Evolutionary conservation across 2,888 invertebrate species (phyloP), one percentile per base, ranked within the genome.

Genomic region (Nebria brevicollis): DNA sequence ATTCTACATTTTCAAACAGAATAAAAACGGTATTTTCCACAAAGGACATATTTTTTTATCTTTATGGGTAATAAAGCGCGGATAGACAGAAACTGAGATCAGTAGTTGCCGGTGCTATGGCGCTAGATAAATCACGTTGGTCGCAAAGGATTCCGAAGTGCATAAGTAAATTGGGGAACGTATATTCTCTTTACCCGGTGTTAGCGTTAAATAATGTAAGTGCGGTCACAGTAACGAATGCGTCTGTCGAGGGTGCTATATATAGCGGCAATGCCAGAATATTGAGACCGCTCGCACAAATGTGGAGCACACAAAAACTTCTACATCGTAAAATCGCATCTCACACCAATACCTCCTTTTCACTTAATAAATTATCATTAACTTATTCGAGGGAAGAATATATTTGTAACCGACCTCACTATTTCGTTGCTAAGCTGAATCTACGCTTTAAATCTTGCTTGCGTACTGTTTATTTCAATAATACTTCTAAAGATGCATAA

Each of bases 41-140:
- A 72, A 72, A 73, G 73, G 42, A 78, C 78, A 78, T 65, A 78
- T 78, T 78, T 78, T 72, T 78, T 78, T 78, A 72, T 78, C 77
- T 73, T 25, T 70, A 25, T 34, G 70, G 11, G 15, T 6, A 73
- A 41, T 15, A 72, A 73, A 43, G 65, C 66, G 72, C 73, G 73
- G 64, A 73, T 25, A 54, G 65, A 73, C 73, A 65, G 66, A 41
- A 78, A 64, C 54, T 73, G 43, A 43, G 73, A 77, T 77, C 68
- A 41, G 20, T n/a, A 65, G 15, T 54, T 72, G 8, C 65, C 72
- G 64, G 70, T 26, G 8, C 77, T 72, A 15, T 43, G 66, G 72
- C 41, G 54, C 73, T 70, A 34, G 65, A 78, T 78, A 78, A 73
- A 73, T 78, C 78, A 78, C 41, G 42, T 15, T 15, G 73, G 41